Evolutionary conservation across 2,113 vertebrate species (phyloP).

Genomic region (Muntiacus muntjak): DNA sequence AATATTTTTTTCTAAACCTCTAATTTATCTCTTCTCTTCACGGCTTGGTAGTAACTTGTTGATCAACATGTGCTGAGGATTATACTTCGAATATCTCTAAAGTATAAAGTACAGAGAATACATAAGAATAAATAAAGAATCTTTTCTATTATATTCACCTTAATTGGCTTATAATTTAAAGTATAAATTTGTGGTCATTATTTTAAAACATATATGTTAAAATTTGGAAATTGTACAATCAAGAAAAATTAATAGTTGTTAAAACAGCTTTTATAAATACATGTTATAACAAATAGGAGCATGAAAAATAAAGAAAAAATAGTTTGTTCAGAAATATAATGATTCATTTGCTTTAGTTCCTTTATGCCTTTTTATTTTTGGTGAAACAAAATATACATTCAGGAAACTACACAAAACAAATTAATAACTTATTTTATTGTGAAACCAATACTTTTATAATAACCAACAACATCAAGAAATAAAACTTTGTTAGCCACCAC

Average conservation of each 20-base stretch:
- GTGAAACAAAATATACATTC: too few relatives aligned
- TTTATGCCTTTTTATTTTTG: too few relatives aligned
- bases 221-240: not conserved
- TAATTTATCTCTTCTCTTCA: not conserved
- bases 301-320: not conserved
- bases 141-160: not conserved
- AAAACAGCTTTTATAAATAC: not conserved
- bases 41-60: not conserved
- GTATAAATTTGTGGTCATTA: not conserved
- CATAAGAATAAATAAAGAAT: not conserved
- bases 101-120: not conserved
- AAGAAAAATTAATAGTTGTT: not conserved
- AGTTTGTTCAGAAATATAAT: not conserved
- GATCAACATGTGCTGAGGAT: not conserved
- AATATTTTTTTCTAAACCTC: not conserved
- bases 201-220: not conserved
- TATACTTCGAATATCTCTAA: not conserved
- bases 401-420: too few relatives aligned
- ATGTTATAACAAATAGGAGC: not conserved
- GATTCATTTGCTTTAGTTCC: not conserved
- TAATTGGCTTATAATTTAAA: not conserved
- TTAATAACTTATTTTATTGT: too few relatives aligned
- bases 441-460: too few relatives aligned
- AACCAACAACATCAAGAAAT: too few relatives aligned
- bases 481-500: too few relatives aligned